Conservation (phyloP, 2,113 vertebrate genomes). For the Saccopteryx bilineata region DNA sequence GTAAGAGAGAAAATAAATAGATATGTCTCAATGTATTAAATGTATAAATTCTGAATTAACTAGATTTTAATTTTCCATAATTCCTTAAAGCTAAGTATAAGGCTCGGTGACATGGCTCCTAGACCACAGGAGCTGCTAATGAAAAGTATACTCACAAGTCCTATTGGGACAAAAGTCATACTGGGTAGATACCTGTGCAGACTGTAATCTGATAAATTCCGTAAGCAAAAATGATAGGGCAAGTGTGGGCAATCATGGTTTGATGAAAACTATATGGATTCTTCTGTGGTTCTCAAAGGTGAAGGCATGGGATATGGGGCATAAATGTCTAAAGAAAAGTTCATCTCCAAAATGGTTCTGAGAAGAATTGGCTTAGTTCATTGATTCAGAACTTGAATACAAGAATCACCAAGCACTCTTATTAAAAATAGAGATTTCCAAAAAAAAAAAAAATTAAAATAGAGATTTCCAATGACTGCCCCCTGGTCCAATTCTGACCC, state of each 20-base stretch:
- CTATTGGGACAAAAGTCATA: neutral
- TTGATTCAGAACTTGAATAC: neutral
- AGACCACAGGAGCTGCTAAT: neutral
- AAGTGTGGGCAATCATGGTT: neutral
- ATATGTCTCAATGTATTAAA: neutral
- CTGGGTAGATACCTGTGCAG: neutral
- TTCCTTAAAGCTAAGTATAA: neutral
- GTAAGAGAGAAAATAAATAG: neutral
- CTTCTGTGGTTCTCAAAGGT: neutral
- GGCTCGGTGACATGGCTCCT: neutral
- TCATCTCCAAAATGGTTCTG: neutral
- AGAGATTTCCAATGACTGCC: neutral
- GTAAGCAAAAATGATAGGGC: neutral
- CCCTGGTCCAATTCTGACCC: neutral
- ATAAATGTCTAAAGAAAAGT: neutral
- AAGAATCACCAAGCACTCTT: neutral
- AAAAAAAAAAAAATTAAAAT: too few species aligned
- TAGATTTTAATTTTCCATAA: neutral
- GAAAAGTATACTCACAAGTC: neutral
- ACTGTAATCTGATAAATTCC: neutral
- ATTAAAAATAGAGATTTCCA: neutral
- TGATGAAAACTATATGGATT: neutral
- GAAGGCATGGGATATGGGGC: neutral
- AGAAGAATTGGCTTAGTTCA: neutral
- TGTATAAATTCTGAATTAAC: neutral